phyloP scores from a whole-genome alignment of 2,113 vertebrate genomes.

The Sus scrofa region DNA sequence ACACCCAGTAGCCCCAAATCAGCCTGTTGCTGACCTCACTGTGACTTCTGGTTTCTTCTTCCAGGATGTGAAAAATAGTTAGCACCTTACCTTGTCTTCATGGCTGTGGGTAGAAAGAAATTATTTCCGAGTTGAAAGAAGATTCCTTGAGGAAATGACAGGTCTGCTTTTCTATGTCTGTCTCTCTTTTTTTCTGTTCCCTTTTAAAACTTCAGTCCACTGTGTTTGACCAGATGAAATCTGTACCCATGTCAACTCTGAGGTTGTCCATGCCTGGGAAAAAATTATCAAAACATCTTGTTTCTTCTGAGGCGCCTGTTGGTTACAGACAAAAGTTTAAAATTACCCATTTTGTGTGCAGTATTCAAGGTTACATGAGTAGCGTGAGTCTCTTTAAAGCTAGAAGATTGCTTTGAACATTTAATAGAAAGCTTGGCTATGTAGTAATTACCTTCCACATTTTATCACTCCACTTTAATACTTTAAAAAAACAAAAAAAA shows the following conservation, averaged over 20 bases:
- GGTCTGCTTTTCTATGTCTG: not conserved
- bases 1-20: not conserved
- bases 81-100: not conserved
- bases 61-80: not conserved
- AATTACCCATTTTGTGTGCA: not conserved
- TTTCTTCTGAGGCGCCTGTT: not conserved
- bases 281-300: not conserved
- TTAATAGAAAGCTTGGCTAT: not conserved
- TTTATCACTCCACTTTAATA: not conserved
- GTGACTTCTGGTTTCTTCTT: not conserved
- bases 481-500: not conserved
- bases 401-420: not conserved
- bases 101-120: not conserved
- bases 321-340: slow-evolving; percentile 8
- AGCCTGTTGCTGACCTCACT: not conserved
- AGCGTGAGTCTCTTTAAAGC: not conserved
- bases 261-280: not conserved
- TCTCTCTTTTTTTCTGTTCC: not conserved
- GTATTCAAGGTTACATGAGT: not conserved
- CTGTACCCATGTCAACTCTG: not conserved
- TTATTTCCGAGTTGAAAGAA: not conserved
- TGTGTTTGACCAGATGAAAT: not conserved
- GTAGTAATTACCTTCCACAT: not conserved
- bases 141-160: not conserved
- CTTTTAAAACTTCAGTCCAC: not conserved